Evolutionary conservation across 2,888 invertebrate genomes (phyloP), one percentile per base, ranked within the genome.

Genomic region (Aromia moschata): DNA sequence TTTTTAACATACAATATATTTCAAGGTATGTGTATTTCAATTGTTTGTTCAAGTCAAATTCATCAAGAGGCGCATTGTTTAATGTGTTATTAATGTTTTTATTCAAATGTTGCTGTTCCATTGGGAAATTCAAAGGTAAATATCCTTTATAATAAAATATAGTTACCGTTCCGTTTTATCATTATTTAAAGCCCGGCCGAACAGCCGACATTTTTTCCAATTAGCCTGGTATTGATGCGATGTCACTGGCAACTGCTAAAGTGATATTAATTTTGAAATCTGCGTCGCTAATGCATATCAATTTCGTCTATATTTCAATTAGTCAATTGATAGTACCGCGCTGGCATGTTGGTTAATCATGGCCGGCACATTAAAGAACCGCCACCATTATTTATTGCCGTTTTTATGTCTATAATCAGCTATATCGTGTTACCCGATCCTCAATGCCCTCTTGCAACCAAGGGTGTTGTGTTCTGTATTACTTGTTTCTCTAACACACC

Each of bases 221-320:
- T 25, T 31, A 40, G 7, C 16, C 9, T 31, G 15, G 25, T 45
- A 45, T 31, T 31, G 16, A 33, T 31, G 31, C 5, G 17, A 5
- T 46, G 45, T 33, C 45, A 46, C 5, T 33, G 16, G 33, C 33
- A 38, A 38, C 14, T 16, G 38, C 15, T 31, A 10, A 30, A 5
- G n/a, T 16, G 4, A 31, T 11, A 46, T 46, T 17, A 46, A 46
- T 31, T 33, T 33, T 17, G n/a, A 15, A 33, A 46, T 15, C 30
- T 46, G 17, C 33, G 5, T 16, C 45, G 31, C 45, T 47, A 20
- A 47, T 37, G 47, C 33, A 36, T 47, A 37, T 47, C 47, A 20
- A 20, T 37, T 47, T 36, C 47, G 10, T 33, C 10, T 18, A 37
- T 37, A 47, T 36, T 47, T 47, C 18, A 36, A 37, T 47, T 47